phyloP scores from a whole-genome alignment of 2,797 vertebrate species.

The Peromyscus attwateri region DNA sequence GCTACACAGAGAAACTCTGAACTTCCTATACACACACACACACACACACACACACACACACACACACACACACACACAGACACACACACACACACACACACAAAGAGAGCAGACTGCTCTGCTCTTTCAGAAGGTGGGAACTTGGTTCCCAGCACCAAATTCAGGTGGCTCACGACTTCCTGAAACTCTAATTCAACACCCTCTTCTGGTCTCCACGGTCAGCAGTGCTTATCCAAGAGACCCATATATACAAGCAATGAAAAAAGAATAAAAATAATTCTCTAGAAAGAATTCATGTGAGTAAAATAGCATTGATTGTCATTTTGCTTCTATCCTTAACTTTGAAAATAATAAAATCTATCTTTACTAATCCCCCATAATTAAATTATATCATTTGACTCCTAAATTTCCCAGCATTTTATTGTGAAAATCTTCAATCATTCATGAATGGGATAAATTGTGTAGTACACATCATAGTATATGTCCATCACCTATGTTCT shows the following conservation, averaged over 20 bases:
- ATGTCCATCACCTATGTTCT: not conserved
- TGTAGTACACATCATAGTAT: not conserved
- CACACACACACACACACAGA: no score
- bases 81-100: no score
- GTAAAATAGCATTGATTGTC: not conserved
- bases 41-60: no score
- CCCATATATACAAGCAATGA: not conserved
- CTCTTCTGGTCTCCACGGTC: not conserved
- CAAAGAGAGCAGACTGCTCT: not conserved
- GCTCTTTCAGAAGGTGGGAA: not conserved
- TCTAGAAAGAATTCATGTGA: not conserved
- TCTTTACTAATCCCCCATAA: constrained; percentile 24
- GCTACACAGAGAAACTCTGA: not conserved
- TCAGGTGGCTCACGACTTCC: no score
- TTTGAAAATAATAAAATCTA: not conserved
- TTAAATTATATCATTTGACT: constrained; percentile 43
- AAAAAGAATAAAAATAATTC: not conserved
- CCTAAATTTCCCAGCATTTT: not conserved
- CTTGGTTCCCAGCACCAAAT: not conserved
- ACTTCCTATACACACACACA: no score
- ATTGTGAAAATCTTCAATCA: constrained; percentile 44
- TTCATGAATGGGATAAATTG: not conserved
- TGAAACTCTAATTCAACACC: not conserved
- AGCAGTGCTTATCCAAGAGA: not conserved
- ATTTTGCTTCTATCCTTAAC: constrained; percentile 27